These are phyloP conservation scores for Ivindomyrus marchei DNA, from an alignment of 2,113 vertebrate species.

Conservation along the genomic window DNA sequence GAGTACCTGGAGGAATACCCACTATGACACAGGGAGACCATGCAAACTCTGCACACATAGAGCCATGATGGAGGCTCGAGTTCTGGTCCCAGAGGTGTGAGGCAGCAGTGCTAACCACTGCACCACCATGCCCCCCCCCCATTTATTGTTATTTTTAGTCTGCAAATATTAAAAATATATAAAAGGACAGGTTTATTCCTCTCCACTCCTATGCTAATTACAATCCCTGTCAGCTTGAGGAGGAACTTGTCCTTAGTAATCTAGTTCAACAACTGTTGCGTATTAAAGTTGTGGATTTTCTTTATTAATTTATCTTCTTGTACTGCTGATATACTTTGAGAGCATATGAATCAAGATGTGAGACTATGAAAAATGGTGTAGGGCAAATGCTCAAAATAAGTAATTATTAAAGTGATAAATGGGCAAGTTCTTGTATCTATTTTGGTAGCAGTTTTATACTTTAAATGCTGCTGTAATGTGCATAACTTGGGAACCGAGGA, in stretches of 20 bases:
- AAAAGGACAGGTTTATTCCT: neutral
- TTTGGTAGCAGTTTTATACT: neutral
- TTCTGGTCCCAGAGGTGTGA: no score
- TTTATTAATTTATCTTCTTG: neutral
- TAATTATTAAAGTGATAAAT: conserved; percentile 35
- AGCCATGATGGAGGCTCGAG: no score
- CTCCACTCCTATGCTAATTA: neutral
- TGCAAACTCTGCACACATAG: no score
- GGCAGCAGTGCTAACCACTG: no score
- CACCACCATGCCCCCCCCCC: no score
- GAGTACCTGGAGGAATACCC: no score
- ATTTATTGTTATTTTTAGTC: neutral
- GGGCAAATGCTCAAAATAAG: conserved; percentile 28
- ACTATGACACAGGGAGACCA: no score
- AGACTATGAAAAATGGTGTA: conserved; percentile 31
- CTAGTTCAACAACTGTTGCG: neutral
- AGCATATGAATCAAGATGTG: conserved; percentile 17
- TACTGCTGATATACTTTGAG: conserved; percentile 29
- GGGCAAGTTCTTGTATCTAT: conserved; percentile 27
- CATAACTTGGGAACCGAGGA: no score
- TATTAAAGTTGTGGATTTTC: neutral
- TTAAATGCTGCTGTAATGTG: neutral
- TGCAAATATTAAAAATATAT: conserved; percentile 12
- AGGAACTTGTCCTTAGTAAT: neutral
- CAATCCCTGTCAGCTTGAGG: neutral